Percentiles rank a stretch among this genome's conserved stretches.
Conservation (phyloP, 1,140 invertebrate species). For the Lucilia sericata region DNA sequence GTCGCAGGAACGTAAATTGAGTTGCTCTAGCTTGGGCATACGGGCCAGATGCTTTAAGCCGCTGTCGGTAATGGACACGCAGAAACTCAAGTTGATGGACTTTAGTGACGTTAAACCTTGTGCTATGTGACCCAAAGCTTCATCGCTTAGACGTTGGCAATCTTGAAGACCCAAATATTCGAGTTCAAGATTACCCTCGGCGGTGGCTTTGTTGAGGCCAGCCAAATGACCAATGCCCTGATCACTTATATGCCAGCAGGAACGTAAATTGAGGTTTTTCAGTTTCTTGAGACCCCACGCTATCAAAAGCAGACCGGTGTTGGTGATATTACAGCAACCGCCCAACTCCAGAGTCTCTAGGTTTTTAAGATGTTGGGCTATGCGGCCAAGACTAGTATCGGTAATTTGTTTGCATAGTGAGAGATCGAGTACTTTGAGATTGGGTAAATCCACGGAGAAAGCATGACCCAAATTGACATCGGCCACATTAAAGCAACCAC, state of each 20-base stretch:
- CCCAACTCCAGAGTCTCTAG: slow-evolving; percentile 89
- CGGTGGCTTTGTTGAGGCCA: slow-evolving; percentile 76
- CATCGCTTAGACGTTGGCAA: slow-evolving; percentile 93
- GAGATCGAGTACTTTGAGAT: slow-evolving; percentile 84
- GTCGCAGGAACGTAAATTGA: slow-evolving; percentile 94
- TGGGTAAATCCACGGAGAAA: slow-evolving; percentile 79
- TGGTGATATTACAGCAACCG: slow-evolving; percentile 91
- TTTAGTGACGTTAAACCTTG: slow-evolving; percentile 82
- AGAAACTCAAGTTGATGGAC: slow-evolving; percentile 93
- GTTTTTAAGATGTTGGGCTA: slow-evolving; percentile 88
- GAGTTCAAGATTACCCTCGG: slow-evolving; percentile 78
- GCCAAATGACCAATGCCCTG: slow-evolving; percentile 88
- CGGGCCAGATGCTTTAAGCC: slow-evolving; percentile 90
- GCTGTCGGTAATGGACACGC: slow-evolving; percentile 90
- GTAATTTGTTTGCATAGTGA: slow-evolving; percentile 95
- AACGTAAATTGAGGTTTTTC: slow-evolving; percentile 85
- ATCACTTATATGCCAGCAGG: slow-evolving; percentile 92
- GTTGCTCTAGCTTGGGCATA: slow-evolving; percentile 83
- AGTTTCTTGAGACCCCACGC: slow-evolving; percentile 88
- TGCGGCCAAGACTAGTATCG: slow-evolving; percentile 84
- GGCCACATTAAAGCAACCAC: slow-evolving; percentile 93
- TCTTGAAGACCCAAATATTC: slow-evolving; percentile 92
- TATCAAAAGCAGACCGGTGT: slow-evolving; percentile 85
- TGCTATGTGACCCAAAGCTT: slow-evolving; percentile 86
- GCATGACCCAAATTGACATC: slow-evolving; percentile 84